phyloP scores from a whole-genome alignment of 2,113 vertebrate genomes.

The Suricata suricatta region DNA sequence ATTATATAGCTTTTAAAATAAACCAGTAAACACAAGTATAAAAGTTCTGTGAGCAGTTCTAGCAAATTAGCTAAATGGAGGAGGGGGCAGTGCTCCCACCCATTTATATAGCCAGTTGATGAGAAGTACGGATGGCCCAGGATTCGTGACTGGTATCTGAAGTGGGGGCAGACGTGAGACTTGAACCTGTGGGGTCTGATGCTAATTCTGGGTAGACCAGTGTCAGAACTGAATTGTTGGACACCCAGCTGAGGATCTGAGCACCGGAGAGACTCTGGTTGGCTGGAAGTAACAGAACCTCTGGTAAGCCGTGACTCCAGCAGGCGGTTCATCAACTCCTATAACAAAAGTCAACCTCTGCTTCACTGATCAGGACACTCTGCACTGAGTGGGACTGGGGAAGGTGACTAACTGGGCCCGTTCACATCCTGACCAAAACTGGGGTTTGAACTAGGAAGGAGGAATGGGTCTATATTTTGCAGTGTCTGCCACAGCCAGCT shows the following conservation, averaged over 20 bases:
- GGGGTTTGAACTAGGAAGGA: background rate
- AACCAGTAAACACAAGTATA: background rate
- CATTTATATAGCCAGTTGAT: no score
- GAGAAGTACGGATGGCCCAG: background rate
- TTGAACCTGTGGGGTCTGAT: background rate
- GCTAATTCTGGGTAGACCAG: background rate
- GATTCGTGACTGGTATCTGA: background rate
- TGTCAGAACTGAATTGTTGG: background rate
- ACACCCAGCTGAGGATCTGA: background rate
- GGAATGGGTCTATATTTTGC: background rate
- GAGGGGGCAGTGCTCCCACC: background rate
- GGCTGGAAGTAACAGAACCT: background rate
- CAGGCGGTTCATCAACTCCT: background rate
- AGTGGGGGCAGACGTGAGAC: background rate
- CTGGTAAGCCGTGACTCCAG: background rate
- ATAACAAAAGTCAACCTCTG: background rate
- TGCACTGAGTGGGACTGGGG: background rate
- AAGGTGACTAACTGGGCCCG: background rate
- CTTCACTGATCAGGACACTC: background rate
- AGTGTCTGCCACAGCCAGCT: background rate
- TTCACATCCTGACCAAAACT: background rate
- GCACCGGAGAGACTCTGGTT: background rate
- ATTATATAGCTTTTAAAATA: background rate
- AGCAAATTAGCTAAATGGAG: background rate
- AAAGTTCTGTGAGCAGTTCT: background rate